Evolutionary conservation across 2,888 invertebrate genomes (phyloP).

Genomic region (Apotomis capreana): DNA sequence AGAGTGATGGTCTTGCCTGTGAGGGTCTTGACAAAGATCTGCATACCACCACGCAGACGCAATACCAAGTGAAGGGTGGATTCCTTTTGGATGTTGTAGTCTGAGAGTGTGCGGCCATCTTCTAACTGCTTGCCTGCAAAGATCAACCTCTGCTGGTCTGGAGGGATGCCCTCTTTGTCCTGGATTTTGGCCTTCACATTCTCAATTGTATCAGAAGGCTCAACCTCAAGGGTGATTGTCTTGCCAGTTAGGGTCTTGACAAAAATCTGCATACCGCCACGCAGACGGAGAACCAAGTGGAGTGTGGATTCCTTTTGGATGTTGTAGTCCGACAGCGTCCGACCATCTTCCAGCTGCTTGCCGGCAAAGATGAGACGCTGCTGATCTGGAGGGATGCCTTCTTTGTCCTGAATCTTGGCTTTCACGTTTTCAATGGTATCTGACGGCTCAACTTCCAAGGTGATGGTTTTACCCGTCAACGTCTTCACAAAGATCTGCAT

Average conservation of each 20-base stretch:
- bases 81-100: constrained; percentile 87
- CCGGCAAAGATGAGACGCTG: constrained; percentile 86
- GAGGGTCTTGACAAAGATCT: constrained; percentile 82
- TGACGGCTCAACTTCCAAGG: constrained; percentile 82
- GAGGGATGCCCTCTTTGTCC: constrained; percentile 82
- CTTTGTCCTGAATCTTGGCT: constrained; percentile 81
- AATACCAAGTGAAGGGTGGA: constrained; percentile 84
- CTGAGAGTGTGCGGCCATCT: constrained; percentile 86
- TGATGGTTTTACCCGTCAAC: constrained; percentile 84
- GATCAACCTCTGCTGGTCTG: constrained; percentile 85
- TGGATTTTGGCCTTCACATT: constrained; percentile 86
- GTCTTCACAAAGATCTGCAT: constrained; percentile 58
- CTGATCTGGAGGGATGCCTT: constrained; percentile 83
- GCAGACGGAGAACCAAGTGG: constrained; percentile 83
- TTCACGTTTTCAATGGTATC: constrained; percentile 86
- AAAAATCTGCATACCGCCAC: constrained; percentile 84
- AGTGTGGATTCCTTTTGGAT: constrained; percentile 85
- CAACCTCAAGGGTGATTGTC: constrained; percentile 82
- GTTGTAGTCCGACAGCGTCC: constrained; percentile 86
- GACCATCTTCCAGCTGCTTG: constrained; percentile 86
- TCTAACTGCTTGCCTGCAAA: constrained; percentile 88
- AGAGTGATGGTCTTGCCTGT: constrained; percentile 84
- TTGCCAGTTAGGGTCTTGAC: constrained; percentile 84
- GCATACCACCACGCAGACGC: constrained; percentile 84
- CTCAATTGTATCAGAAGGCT: constrained; percentile 85